phyloP scores from a whole-genome alignment of 2,113 vertebrate genomes.

The Puffinus mauretanicus region DNA sequence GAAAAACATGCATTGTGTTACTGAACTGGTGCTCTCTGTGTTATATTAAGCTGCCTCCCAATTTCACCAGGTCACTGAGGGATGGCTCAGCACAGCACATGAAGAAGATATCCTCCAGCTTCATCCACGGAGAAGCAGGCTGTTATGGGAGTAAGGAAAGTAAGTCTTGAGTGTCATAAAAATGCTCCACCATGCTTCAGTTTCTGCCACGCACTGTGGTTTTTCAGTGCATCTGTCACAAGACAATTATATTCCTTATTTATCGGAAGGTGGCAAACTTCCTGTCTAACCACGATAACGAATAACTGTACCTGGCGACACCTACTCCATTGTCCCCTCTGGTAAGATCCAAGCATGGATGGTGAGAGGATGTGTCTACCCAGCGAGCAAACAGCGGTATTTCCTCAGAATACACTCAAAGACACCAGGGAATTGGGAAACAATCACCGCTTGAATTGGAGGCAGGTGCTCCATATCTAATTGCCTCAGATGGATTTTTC shows the following conservation, averaged over 20 bases:
- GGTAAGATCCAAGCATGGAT: not conserved
- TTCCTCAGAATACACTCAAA: not conserved
- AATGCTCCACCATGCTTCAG: not conserved
- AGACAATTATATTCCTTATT: not conserved
- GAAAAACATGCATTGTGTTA: not conserved
- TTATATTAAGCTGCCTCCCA: not conserved
- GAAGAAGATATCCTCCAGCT: not conserved
- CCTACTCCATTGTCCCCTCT: not conserved
- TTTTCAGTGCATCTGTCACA: not conserved
- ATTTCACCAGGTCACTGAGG: not conserved
- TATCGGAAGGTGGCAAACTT: not conserved
- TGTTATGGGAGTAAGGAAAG: not conserved
- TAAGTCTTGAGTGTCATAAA: not conserved
- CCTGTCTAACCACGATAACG: not conserved
- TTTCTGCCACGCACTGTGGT: not conserved
- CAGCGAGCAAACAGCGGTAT: not conserved
- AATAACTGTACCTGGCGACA: not conserved
- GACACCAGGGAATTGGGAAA: not conserved
- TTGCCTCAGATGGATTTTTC: not conserved
- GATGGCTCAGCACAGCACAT: not conserved
- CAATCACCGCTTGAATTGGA: not conserved
- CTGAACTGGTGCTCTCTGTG: rapidly evolving
- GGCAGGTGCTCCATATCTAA: not conserved
- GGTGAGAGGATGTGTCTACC: not conserved
- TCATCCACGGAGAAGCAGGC: not conserved